Base-by-base conservation (phyloP, 2,888 invertebrate species). In the Ischnus inquisitorius region DNA sequence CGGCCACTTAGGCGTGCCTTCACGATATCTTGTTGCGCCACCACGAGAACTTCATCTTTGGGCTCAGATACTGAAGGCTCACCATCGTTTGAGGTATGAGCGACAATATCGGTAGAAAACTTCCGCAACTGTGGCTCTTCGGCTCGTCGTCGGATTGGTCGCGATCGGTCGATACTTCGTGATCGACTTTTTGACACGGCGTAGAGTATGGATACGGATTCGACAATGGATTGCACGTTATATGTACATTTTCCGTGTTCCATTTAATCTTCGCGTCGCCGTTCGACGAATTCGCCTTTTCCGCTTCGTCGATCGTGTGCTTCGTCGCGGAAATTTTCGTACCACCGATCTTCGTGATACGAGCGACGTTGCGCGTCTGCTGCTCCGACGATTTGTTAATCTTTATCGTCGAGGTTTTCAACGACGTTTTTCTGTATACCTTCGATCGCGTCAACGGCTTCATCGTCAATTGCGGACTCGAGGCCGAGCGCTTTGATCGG, bases 21-120 rank as follows among this genome's bases (percentile, higher is more conserved):
- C 96, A 96, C 95, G 95, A 95, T 89, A 95, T 95, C 92, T 95
- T 95, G 88, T 95, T 95, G 71, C 95, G 94, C 95, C 96, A 95
- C 95, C 95, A 95, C 69, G 95, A 95, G 90, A 95, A 95, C 89
- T 95, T 94, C 90, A 95, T 94, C 90, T 95, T 94, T 82, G 95
- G 95, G 80, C 93, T 93, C 19, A 93, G 91, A 86, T 93, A 93
- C 74, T 93, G 93, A 74, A 93, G 92, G 85, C 93, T 92, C 81
- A 92, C 88, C 65, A 93, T 90, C 51, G 92, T 92, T 72, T 93
- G 92, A 3, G 93, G 93, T 57, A 93, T 91, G 34, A 93, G 82
- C 22, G 93, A 91, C 41, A 93, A 85, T 41, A 93, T 93, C 10
- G 93, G 92, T 74, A 93, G 77, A 80, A 93, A 93, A 82, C 91